Conservation (phyloP, 2,888 invertebrate species). For the Tiphia femorata region DNA sequence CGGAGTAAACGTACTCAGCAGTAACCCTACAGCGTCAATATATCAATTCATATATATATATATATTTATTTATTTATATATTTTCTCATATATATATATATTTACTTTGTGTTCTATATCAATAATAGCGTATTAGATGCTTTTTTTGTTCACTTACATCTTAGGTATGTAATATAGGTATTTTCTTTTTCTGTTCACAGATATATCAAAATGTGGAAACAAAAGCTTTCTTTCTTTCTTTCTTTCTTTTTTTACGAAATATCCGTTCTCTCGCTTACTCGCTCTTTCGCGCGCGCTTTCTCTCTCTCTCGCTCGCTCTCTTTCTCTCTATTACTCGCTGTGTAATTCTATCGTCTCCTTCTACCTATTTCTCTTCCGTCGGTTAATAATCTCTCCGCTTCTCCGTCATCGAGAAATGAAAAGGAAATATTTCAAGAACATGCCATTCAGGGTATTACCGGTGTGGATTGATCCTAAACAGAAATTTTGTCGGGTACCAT, state of each 20-base stretch:
- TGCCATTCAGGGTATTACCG: slow-evolving; percentile 86
- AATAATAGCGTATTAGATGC: slow-evolving; percentile 64
- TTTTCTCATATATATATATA: slow-evolving; percentile 59
- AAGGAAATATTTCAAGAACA: slow-evolving; percentile 58
- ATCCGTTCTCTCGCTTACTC: slow-evolving; percentile 43
- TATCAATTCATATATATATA: slow-evolving; percentile 53
- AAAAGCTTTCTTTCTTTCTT: too few species aligned
- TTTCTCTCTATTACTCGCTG: slow-evolving; percentile 10
- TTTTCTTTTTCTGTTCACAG: slow-evolving; percentile 58
- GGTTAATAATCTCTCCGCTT: slow-evolving; percentile 15
- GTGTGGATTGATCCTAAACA: slow-evolving; percentile 67
- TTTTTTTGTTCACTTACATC: slow-evolving; percentile 65
- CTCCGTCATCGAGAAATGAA: slow-evolving; percentile 44
- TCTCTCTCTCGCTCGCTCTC: slow-evolving; percentile 12
- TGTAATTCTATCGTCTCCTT: neutral
- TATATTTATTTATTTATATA: slow-evolving; percentile 19
- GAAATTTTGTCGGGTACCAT: slow-evolving; percentile 59
- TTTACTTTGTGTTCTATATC: slow-evolving; percentile 63
- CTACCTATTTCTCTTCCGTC: slow-evolving; percentile 17
- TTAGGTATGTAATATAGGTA: slow-evolving; percentile 67
- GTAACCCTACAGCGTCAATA: slow-evolving; percentile 60
- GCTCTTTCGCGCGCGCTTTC: slow-evolving; percentile 8
- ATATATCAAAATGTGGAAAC: slow-evolving; percentile 65
- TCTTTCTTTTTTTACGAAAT: slow-evolving; percentile 56
- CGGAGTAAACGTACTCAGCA: slow-evolving; percentile 55